phyloP scores from a whole-genome alignment of 2,888 invertebrate species.

The Selenia dentaria region DNA sequence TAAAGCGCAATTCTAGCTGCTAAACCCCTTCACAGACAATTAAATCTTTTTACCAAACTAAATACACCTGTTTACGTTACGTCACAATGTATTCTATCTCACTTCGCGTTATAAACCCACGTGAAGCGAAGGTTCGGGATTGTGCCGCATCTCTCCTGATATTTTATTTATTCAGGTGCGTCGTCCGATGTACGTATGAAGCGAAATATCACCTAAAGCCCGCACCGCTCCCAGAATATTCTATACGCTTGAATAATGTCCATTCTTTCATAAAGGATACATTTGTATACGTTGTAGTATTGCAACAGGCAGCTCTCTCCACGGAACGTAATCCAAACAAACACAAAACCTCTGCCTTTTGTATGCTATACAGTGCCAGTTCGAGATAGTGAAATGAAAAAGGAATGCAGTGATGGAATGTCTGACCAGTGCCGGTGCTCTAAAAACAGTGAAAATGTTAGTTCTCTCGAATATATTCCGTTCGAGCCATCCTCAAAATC shows the following conservation, averaged over 20 bases:
- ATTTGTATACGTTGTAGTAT: slow-evolving; percentile 59
- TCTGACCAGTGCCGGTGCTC: slow-evolving; percentile 70
- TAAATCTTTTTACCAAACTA: slow-evolving; percentile 37
- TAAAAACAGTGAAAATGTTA: slow-evolving; percentile 81
- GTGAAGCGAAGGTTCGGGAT: slow-evolving; percentile 40
- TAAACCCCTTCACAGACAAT: slow-evolving; percentile 23
- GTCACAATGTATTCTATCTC: slow-evolving; percentile 29
- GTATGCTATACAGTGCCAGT: slow-evolving; percentile 48
- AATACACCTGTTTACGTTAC: slow-evolving; percentile 27
- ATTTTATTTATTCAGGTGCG: slow-evolving; percentile 67
- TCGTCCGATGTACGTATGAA: slow-evolving; percentile 44
- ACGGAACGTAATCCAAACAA: slow-evolving; percentile 48
- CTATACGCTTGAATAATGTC: slow-evolving; percentile 67
- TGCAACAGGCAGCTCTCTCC: slow-evolving; percentile 53
- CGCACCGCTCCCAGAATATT: slow-evolving; percentile 59
- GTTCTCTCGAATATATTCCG: slow-evolving; percentile 79
- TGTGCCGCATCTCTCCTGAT: slow-evolving; percentile 47
- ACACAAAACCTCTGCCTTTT: slow-evolving; percentile 64
- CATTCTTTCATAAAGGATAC: slow-evolving; percentile 66
- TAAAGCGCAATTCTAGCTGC: slow-evolving; percentile 40
- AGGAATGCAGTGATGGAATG: slow-evolving; percentile 83
- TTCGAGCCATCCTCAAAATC: slow-evolving; percentile 66
- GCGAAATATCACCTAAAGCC: slow-evolving; percentile 60
- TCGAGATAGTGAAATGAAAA: slow-evolving; percentile 62
- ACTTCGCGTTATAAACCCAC: slow-evolving; percentile 35